These are phyloP conservation scores for Yponomeuta plumbellus DNA, from an alignment of 2,888 invertebrate species.

Conservation along the genomic window DNA sequence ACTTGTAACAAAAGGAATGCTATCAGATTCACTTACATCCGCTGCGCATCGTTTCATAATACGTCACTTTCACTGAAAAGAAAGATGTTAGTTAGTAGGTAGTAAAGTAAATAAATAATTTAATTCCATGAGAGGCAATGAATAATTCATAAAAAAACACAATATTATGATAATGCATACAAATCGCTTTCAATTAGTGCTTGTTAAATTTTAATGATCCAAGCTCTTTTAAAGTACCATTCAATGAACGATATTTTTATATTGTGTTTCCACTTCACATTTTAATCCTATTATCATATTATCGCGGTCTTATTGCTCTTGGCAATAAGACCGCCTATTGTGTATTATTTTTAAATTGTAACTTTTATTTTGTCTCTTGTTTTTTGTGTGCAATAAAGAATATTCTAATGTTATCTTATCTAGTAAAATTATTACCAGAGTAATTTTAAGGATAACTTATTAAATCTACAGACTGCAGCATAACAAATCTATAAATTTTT, in stretches of 20 bases:
- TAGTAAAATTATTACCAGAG: neutral
- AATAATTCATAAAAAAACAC: conserved; percentile 11
- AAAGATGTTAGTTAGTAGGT: neutral
- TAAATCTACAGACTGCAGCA: too few species aligned
- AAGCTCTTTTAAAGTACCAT: conserved; percentile 59
- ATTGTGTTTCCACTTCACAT: neutral
- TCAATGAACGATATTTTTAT: conserved; percentile 12
- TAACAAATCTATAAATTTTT: too few species aligned
- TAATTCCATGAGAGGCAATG: neutral
- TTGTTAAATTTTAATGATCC: conserved; percentile 54
- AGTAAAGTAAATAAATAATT: neutral
- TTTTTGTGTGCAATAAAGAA: too few species aligned
- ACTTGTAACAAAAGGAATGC: neutral
- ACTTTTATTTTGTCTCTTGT: too few species aligned
- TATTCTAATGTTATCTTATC: too few species aligned
- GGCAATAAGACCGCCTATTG: too few species aligned
- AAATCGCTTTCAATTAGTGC: conserved; percentile 6
- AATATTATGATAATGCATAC: conserved; percentile 7
- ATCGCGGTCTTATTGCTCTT: too few species aligned
- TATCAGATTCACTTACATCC: neutral
- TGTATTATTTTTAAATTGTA: too few species aligned
- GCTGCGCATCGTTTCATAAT: neutral
- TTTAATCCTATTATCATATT: too few species aligned
- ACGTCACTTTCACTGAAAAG: neutral
- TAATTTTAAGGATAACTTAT: neutral